These are phyloP conservation scores for Aspidapion aeneum DNA, from an alignment of 2,888 invertebrate species.

Conservation along the genomic window DNA sequence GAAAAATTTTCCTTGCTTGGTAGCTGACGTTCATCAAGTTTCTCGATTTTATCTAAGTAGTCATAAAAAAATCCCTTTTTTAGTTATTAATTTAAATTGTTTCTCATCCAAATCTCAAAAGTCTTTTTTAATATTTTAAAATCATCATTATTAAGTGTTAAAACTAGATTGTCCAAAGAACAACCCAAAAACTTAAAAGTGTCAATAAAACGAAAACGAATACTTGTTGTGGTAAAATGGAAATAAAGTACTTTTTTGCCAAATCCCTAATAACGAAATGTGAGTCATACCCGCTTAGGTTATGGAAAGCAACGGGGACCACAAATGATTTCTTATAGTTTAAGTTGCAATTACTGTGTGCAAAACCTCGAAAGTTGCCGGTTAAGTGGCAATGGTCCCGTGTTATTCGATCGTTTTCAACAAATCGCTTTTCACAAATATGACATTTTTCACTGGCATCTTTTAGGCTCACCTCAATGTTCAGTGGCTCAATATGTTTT, in stretches of 20 bases:
- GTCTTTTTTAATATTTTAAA: constrained; percentile 13
- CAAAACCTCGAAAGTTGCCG: constrained; percentile 31
- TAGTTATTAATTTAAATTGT: constrained; percentile 13
- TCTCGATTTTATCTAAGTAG: constrained; percentile 28
- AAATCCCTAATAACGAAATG: constrained; percentile 1
- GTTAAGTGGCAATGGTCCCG: constrained; percentile 36
- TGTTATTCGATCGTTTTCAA: constrained; percentile 24
- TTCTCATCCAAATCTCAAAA: constrained; percentile 4
- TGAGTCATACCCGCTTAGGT: not conserved
- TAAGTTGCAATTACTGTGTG: constrained; percentile 19
- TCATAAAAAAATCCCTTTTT: constrained; percentile 39
- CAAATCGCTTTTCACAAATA: constrained; percentile 23
- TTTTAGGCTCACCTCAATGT: not conserved
- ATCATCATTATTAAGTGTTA: constrained; percentile 22
- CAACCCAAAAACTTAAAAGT: constrained; percentile 29
- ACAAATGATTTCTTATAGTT: not conserved
- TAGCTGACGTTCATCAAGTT: constrained; percentile 24
- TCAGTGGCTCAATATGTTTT: not conserved
- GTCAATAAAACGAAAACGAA: constrained; percentile 29
- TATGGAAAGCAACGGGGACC: not conserved
- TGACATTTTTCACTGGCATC: not conserved
- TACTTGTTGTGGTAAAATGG: not conserved
- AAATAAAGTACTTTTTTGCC: not conserved
- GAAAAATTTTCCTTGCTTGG: constrained; percentile 29
- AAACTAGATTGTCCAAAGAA: constrained; percentile 28